These are phyloP conservation scores for Liolophura sinensis DNA, from an alignment of 1,140 invertebrate genomes.

Conservation along the genomic window DNA sequence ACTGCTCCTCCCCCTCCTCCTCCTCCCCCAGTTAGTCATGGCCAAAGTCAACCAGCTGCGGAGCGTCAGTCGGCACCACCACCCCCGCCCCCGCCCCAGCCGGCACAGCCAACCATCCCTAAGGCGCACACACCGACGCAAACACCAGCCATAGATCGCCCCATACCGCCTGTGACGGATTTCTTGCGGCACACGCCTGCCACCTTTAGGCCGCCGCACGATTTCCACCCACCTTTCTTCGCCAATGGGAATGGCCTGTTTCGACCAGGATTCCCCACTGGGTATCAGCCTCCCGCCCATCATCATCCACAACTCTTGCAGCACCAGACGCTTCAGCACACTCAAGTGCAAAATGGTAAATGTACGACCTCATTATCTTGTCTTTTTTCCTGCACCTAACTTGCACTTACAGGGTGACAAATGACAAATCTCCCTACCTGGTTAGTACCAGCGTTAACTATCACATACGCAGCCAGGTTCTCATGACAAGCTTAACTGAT, in stretches of 20 bases:
- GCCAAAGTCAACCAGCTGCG: conserved; percentile 27
- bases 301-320: conserved; percentile 45
- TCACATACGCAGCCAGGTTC: too few relatives aligned
- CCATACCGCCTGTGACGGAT: not conserved
- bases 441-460: too few relatives aligned
- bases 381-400: not conserved
- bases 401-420: too few relatives aligned
- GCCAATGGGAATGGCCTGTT: conserved; percentile 53
- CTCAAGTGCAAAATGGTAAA: conserved; percentile 50
- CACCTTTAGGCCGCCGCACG: conserved; percentile 36
- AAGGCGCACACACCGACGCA: conserved; percentile 39
- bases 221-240: conserved; percentile 53
- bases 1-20: conserved; percentile 44
- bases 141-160: not conserved
- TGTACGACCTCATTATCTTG: too few relatives aligned
- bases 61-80: conserved; percentile 25
- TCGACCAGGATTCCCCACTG: conserved; percentile 46
- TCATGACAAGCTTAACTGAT: too few relatives aligned
- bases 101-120: conserved; percentile 18
- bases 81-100: conserved; percentile 17
- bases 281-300: conserved; percentile 52
- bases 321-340: conserved; percentile 33
- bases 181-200: not conserved
- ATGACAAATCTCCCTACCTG: too few relatives aligned
- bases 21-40: too few relatives aligned